phyloP scores from a whole-genome alignment of 2,888 invertebrate species.

The Eurytoma californica region DNA sequence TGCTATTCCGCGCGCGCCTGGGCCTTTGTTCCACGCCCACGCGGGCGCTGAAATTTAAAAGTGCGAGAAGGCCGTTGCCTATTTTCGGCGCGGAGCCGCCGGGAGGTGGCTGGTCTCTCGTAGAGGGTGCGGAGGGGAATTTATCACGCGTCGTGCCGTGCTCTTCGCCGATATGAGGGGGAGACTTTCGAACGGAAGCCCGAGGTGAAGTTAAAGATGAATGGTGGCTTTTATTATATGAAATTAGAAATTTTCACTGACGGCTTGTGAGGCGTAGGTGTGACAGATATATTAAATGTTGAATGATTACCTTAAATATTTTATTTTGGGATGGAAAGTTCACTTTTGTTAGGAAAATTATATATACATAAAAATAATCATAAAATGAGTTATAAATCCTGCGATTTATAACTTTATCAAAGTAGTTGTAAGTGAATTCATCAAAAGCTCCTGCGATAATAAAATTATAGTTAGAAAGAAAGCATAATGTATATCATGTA shows the following conservation, averaged over 20 bases:
- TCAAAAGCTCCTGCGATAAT: no score
- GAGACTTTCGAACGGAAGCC: neutral
- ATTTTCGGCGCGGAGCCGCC: neutral
- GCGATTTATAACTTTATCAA: no score
- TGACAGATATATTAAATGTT: constrained; percentile 33
- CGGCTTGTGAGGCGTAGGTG: constrained; percentile 27
- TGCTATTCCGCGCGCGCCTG: neutral
- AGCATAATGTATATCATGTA: no score
- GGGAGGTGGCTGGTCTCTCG: constrained; percentile 1
- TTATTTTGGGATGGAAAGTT: neutral
- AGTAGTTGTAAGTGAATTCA: no score
- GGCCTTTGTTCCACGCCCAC: constrained; percentile 1
- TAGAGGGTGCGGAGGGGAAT: neutral
- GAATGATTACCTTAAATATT: constrained; percentile 24
- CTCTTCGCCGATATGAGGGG: neutral
- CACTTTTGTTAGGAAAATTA: neutral
- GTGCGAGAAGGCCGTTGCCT: constrained; percentile 13
- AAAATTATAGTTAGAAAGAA: no score
- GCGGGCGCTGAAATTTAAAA: constrained; percentile 29
- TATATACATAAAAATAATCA: no score
- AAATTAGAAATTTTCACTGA: constrained; percentile 40
- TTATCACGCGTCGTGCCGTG: neutral
- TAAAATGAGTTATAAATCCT: no score
- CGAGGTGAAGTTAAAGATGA: constrained; percentile 21
- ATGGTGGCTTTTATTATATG: constrained; percentile 46